Conservation (phyloP, 2,888 invertebrate species). For the Dendrolimus pini region DNA sequence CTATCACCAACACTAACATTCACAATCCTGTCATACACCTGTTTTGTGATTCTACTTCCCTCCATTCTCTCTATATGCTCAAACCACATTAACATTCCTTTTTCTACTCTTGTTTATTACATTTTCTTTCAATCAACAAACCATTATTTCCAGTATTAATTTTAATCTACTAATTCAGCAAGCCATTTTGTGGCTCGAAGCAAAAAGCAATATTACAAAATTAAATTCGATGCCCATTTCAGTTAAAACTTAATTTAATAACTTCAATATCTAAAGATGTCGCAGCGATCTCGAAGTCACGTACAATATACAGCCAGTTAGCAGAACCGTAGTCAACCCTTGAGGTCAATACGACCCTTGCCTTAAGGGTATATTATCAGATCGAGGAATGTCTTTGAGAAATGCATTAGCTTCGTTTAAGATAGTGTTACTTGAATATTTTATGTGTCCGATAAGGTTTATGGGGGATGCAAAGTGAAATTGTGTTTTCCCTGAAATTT, state of each 20-base stretch:
- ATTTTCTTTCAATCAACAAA: too few species aligned
- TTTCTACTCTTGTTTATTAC: too few species aligned
- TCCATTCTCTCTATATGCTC: too few species aligned
- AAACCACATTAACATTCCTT: too few species aligned
- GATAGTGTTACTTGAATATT: constrained; percentile 7
- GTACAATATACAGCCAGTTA: not conserved
- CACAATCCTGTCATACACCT: too few species aligned
- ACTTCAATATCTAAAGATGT: not conserved
- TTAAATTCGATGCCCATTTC: not conserved
- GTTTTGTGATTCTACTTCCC: too few species aligned
- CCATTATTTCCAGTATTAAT: too few species aligned
- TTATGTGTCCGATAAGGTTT: constrained; percentile 2
- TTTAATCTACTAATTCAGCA: too few species aligned
- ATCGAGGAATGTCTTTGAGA: constrained; percentile 38
- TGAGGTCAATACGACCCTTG: constrained; percentile 37
- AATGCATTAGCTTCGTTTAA: constrained; percentile 16
- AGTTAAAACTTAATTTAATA: not conserved
- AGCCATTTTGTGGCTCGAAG: too few species aligned
- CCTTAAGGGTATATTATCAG: constrained; percentile 32
- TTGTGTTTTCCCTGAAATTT: not conserved
- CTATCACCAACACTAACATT: too few species aligned
- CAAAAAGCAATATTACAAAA: too few species aligned
- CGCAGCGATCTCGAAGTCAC: not conserved
- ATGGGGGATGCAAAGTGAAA: not conserved
- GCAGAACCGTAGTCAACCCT: not conserved